These are phyloP conservation scores for Notodonta dromedarius DNA, from an alignment of 2,888 invertebrate genomes.

Conservation along the genomic window DNA sequence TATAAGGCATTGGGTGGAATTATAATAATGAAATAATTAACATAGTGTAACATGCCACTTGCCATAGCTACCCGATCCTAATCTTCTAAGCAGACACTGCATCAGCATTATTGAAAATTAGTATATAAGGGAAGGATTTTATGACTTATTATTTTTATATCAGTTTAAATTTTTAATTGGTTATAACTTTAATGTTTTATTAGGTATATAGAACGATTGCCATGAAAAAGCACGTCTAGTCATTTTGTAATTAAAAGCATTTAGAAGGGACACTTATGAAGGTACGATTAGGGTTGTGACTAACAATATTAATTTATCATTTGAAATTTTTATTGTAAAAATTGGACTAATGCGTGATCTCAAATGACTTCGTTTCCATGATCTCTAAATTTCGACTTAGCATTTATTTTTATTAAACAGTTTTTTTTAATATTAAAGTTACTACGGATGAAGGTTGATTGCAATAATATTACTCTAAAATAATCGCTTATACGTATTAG, in stretches of 20 bases:
- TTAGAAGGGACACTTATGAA: slow-evolving; percentile 60
- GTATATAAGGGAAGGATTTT: slow-evolving; percentile 44
- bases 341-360: slow-evolving; percentile 72
- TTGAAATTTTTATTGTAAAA: slow-evolving; percentile 56
- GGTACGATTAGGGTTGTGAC: slow-evolving; percentile 81
- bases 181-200: slow-evolving; percentile 36
- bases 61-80: slow-evolving; percentile 53
- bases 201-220: slow-evolving; percentile 56
- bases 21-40: background rate
- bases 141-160: slow-evolving; percentile 47
- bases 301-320: slow-evolving; percentile 74
- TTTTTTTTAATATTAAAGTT: slow-evolving; percentile 51
- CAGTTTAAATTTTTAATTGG: slow-evolving; percentile 40
- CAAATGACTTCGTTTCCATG: slow-evolving; percentile 69
- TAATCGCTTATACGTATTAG: slow-evolving; percentile 72
- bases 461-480: slow-evolving; percentile 68
- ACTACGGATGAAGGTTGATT: slow-evolving; percentile 52
- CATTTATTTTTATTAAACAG: slow-evolving; percentile 71
- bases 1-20: background rate
- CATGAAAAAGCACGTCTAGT: slow-evolving; percentile 74
- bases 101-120: slow-evolving; percentile 42
- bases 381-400: slow-evolving; percentile 75
- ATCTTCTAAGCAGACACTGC: slow-evolving; percentile 40
- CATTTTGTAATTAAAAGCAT: slow-evolving; percentile 71
- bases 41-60: slow-evolving; percentile 36